Evolutionary conservation across 1,140 invertebrate genomes (phyloP).

Genomic region (Macrosteles quadrilineatus): DNA sequence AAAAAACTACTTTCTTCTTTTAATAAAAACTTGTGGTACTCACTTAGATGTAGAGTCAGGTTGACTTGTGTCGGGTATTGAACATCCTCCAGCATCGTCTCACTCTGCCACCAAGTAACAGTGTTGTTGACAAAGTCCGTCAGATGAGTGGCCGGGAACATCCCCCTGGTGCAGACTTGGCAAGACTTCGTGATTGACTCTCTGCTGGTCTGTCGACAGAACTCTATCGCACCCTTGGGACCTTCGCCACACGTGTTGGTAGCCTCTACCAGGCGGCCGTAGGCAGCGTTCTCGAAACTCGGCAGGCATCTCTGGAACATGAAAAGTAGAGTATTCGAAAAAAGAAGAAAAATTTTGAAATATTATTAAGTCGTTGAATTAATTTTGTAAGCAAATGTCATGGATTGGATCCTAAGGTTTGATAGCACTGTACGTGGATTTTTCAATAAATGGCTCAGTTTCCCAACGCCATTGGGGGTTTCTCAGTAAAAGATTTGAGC

Average conservation of each 20-base stretch:
- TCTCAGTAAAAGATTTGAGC: not conserved
- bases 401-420: not conserved
- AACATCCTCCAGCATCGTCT: constrained; percentile 93
- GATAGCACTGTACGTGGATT: not conserved
- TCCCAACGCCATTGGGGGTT: not conserved
- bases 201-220: constrained; percentile 89
- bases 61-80: constrained; percentile 91
- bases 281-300: constrained; percentile 96
- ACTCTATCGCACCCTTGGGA: constrained; percentile 70
- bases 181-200: constrained; percentile 56
- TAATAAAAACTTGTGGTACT: no score
- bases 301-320: constrained; percentile 86
- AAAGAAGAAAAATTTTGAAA: no score
- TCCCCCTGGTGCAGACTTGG: constrained; percentile 60
- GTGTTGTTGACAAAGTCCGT: constrained; percentile 90
- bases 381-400: no score
- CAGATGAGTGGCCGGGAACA: constrained; percentile 77
- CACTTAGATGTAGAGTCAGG: constrained; percentile 86
- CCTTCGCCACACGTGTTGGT: constrained; percentile 90
- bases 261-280: constrained; percentile 80
- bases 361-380: no score
- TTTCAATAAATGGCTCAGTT: not conserved
- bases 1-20: no score
- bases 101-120: constrained; percentile 98
- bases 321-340: constrained; percentile 32